phyloP scores from a whole-genome alignment of 1,140 invertebrate genomes.

The Matsumurasca onukii region DNA sequence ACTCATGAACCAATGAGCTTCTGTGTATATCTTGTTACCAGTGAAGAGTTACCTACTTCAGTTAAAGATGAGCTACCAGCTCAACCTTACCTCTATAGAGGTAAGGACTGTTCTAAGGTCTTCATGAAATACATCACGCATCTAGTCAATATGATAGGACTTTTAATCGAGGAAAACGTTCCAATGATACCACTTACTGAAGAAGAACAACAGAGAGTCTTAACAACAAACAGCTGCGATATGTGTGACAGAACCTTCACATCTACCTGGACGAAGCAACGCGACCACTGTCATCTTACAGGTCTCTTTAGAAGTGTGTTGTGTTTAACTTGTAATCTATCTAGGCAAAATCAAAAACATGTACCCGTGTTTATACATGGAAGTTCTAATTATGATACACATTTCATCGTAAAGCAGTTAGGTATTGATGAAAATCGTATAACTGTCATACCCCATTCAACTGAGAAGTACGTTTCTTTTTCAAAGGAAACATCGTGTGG shows the following conservation, averaged over 20 bases:
- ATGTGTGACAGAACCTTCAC: slow-evolving; percentile 21
- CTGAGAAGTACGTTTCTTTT: slow-evolving; percentile 30
- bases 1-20: slow-evolving; percentile 29
- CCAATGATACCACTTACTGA: slow-evolving; percentile 1
- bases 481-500: slow-evolving; percentile 16
- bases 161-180: not conserved
- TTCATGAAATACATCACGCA: slow-evolving; percentile 22
- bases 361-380: slow-evolving; percentile 22
- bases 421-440: slow-evolving; percentile 20
- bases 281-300: slow-evolving; percentile 27
- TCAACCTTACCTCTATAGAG: slow-evolving; percentile 27
- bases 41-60: slow-evolving; percentile 17
- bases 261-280: not conserved
- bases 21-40: slow-evolving; percentile 13
- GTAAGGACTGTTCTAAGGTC: slow-evolving; percentile 4
- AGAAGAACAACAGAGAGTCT: slow-evolving; percentile 2
- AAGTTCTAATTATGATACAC: slow-evolving; percentile 28
- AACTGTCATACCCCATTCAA: slow-evolving; percentile 25
- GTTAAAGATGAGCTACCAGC: slow-evolving; percentile 12
- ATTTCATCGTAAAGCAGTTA: slow-evolving; percentile 30
- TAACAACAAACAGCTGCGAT: slow-evolving; percentile 3
- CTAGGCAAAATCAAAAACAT: slow-evolving; percentile 11
- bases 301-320: slow-evolving; percentile 13
- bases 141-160: slow-evolving; percentile 6
- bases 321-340: slow-evolving; percentile 22